A percentile compares a stretch with the other conserved stretches of the same genome.
These are phyloP conservation scores for Brachyhypopomus occidentalis DNA, from an alignment of 2,113 vertebrate genomes.

Conservation along the genomic window DNA sequence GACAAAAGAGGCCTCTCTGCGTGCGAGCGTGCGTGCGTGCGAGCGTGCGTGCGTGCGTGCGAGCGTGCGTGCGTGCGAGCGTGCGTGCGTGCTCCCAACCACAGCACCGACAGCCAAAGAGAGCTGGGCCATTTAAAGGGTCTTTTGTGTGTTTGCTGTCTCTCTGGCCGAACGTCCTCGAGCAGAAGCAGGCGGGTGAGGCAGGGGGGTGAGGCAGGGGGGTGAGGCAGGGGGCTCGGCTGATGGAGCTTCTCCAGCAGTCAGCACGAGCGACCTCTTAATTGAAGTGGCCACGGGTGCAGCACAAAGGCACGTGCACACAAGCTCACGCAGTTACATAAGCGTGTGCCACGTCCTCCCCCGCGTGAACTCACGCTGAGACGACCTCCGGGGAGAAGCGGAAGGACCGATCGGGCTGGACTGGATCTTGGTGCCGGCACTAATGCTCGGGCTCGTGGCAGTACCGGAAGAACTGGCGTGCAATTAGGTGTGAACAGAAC, in stretches of 20 bases:
- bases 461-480: not conserved
- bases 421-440: not conserved
- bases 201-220: conserved; percentile 7
- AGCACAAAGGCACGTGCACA: not conserved
- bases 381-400: conserved; percentile 15
- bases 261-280: conserved; percentile 32
- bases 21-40: not conserved
- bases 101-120: conserved; percentile 19
- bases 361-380: not conserved
- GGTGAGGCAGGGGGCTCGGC: too few relatives aligned
- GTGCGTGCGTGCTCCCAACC: conserved; percentile 8
- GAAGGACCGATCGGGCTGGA: not conserved
- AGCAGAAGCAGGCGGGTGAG: conserved; percentile 10
- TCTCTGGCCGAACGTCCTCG: conserved; percentile 25
- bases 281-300: conserved; percentile 21
- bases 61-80: not conserved
- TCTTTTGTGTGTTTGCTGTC: conserved; percentile 45
- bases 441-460: not conserved
- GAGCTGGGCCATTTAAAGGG: conserved; percentile 13
- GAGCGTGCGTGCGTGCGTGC: not conserved
- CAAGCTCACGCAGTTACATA: not conserved
- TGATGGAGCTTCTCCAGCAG: conserved; percentile 3
- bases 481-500: not conserved
- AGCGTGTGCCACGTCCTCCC: conserved; percentile 5
- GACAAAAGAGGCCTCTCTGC: conserved; percentile 51